Conservation (phyloP, 1,140 invertebrate species). For the Cepaea nemoralis region DNA sequence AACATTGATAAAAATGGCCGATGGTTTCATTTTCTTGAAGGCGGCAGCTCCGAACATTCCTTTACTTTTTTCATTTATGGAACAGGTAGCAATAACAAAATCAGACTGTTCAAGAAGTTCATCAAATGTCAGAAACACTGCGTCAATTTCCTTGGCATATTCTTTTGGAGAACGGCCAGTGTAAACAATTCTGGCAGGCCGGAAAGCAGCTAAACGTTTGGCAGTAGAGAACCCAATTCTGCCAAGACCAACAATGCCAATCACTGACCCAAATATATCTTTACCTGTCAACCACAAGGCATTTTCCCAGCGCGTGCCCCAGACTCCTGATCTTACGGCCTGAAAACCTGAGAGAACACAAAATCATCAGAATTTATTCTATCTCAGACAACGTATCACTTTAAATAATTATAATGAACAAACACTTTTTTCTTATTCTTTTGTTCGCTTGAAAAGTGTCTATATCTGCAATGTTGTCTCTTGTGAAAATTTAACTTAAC, state of each 20-base stretch:
- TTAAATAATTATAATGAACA: too few relatives aligned
- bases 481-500: too few relatives aligned
- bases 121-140: slow-evolving; percentile 77
- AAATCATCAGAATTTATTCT: neutral
- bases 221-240: slow-evolving; percentile 81
- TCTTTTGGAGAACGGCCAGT: slow-evolving; percentile 79
- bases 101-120: slow-evolving; percentile 65
- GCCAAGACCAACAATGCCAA: slow-evolving; percentile 88
- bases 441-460: too few relatives aligned
- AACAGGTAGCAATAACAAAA: slow-evolving; percentile 68
- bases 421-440: too few relatives aligned
- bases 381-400: too few relatives aligned
- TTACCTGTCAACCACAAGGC: slow-evolving; percentile 90
- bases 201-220: slow-evolving; percentile 79
- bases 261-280: slow-evolving; percentile 81
- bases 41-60: slow-evolving; percentile 62
- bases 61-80: slow-evolving; percentile 60
- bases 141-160: slow-evolving; percentile 76
- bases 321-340: slow-evolving; percentile 59
- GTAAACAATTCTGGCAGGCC: slow-evolving; percentile 80
- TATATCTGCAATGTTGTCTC: too few relatives aligned
- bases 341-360: slow-evolving; percentile 50
- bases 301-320: slow-evolving; percentile 86
- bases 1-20: slow-evolving; percentile 68
- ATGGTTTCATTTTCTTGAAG: slow-evolving; percentile 69